These are phyloP conservation scores for Anadara kagoshimensis DNA, from an alignment of 1,140 invertebrate genomes.

Conservation along the genomic window DNA sequence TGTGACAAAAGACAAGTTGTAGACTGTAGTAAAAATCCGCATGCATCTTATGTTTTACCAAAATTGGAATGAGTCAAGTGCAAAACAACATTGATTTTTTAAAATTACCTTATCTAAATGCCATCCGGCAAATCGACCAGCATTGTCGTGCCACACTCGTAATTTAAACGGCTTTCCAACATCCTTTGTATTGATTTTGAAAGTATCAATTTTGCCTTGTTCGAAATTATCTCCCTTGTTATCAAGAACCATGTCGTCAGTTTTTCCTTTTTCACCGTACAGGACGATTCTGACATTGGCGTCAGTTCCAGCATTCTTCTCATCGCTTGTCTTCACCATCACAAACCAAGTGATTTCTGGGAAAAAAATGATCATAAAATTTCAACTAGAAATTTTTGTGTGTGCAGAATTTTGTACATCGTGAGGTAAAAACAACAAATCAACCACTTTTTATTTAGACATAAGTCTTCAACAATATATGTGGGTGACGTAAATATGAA, in stretches of 20 bases:
- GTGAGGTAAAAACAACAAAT: too few relatives aligned
- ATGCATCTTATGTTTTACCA: too few relatives aligned
- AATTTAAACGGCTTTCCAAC: slow-evolving; percentile 72
- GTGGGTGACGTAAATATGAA: too few relatives aligned
- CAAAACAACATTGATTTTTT: too few relatives aligned
- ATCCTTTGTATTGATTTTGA: slow-evolving; percentile 65
- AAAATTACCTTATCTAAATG: slow-evolving; percentile 68
- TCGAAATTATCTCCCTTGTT: slow-evolving; percentile 72
- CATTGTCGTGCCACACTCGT: slow-evolving; percentile 72
- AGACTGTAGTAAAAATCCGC: too few relatives aligned
- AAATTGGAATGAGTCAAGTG: too few relatives aligned
- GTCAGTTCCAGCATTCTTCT: slow-evolving; percentile 68
- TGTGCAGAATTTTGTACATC: too few relatives aligned
- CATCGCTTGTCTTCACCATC: slow-evolving; percentile 67
- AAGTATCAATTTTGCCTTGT: slow-evolving; percentile 66
- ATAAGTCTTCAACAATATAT: too few relatives aligned
- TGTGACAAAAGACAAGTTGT: too few relatives aligned
- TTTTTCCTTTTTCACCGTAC: slow-evolving; percentile 71
- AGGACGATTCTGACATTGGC: slow-evolving; percentile 67
- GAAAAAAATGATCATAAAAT: slow-evolving; percentile 3
- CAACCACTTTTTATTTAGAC: too few relatives aligned
- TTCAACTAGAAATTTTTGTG: too few relatives aligned
- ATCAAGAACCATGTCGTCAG: slow-evolving; percentile 66
- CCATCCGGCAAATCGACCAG: slow-evolving; percentile 66
- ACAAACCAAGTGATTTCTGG: slow-evolving; percentile 69